Base-by-base conservation (phyloP, 2,113 vertebrate species). In the Prochilodus magdalenae region DNA sequence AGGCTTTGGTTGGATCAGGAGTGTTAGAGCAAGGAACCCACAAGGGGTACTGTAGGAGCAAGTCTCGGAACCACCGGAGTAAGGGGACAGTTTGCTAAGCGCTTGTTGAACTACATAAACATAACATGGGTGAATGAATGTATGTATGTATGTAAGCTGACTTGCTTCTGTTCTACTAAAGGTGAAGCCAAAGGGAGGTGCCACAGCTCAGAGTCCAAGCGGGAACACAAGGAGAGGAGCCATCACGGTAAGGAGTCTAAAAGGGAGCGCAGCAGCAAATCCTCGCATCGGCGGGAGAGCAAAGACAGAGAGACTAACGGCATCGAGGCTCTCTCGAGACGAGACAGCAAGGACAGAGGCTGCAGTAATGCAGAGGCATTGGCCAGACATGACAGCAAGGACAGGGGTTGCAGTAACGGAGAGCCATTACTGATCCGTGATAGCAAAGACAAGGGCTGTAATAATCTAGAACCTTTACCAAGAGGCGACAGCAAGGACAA, bases 101-200 rank as follows among this genome's bases (percentile, higher is more conserved):
- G 55, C 40, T 60, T 40, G 13, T 15, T 3, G 30, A 55, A 55
- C 40, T 44, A 44, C 40, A 44, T 5, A 44, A 44, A 44, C 22
- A 29, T 29, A 33, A 36, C 15, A 33, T 66, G 14, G 36, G 36
- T 36, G n/a, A n/a, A n/a, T n/a, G n/a, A 36, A 36, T 7, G 36
- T 20, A 40, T 49, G 15, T 51, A 51, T 66, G 62, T 75, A 36
- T 65, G n/a, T 75, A 24, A 44, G 29, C 18, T 70, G 27, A 59
- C 36, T 36, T 69, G 40, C 51, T 57, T 77, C 16, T 84, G 5
- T 30, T 82, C 47, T 81, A 77, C 86, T 83, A 82, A 93, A 90
- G 98, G 95, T 73, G 98, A 99, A 81, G 91, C 96, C 80, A 99
- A 98, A 93, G 94, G 96, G 84, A 96, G 96, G 88, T 91, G 92